phyloP scores from a whole-genome alignment of 2,797 vertebrate species.

The Hipposideros larvatus region DNA sequence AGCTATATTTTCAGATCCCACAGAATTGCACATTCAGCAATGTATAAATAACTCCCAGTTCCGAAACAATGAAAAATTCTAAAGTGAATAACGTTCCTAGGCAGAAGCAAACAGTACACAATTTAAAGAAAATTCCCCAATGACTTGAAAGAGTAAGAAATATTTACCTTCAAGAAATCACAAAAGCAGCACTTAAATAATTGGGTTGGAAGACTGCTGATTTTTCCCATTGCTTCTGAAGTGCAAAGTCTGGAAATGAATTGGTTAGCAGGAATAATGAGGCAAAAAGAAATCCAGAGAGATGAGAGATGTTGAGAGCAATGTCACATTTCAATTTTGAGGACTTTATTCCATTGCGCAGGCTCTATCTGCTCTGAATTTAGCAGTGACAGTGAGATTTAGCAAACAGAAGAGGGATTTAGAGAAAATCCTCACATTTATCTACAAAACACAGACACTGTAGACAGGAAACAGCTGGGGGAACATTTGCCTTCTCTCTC shows the following conservation, averaged over 20 bases:
- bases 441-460: slow-evolving; percentile 99
- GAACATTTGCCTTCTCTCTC: slow-evolving; percentile 97
- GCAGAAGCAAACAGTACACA: slow-evolving; percentile 87
- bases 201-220: slow-evolving; percentile 94
- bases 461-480: slow-evolving; percentile 99
- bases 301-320: slow-evolving; percentile 96
- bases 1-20: slow-evolving; percentile 86
- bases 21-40: slow-evolving; percentile 90
- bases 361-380: slow-evolving; percentile 96
- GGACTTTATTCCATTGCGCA: slow-evolving; percentile 99
- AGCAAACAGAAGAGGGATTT: slow-evolving; percentile 99
- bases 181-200: slow-evolving; percentile 98
- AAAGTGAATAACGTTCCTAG: slow-evolving; percentile 86
- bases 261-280: slow-evolving; percentile 99
- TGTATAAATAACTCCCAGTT: slow-evolving; percentile 88
- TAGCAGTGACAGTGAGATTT: slow-evolving; percentile 99
- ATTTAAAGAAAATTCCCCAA: slow-evolving; percentile 89
- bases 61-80: slow-evolving; percentile 87
- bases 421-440: slow-evolving; percentile 99
- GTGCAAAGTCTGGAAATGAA: slow-evolving; percentile 97
- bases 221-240: slow-evolving; percentile 98
- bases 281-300: slow-evolving; percentile 95
- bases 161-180: slow-evolving; percentile 99
- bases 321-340: slow-evolving; percentile 99
- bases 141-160: slow-evolving; percentile 92